Evolutionary conservation across 2,888 invertebrate genomes (phyloP).

Genomic region (Lasioglossum morio): DNA sequence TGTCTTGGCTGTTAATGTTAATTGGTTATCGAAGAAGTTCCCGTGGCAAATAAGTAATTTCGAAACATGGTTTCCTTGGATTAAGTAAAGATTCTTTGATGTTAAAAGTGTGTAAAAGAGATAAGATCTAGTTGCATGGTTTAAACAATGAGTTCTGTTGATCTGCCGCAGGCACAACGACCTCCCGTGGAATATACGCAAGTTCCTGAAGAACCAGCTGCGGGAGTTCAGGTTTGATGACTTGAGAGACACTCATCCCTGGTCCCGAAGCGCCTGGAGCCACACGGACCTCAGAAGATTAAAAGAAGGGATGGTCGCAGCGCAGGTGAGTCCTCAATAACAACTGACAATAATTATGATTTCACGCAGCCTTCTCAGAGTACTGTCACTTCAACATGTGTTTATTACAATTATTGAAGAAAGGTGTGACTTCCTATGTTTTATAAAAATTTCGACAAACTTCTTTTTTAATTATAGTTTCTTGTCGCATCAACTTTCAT

Average conservation of each 20-base stretch:
- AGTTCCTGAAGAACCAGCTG: constrained; percentile 95
- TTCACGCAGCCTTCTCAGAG: too few species aligned
- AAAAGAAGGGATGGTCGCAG: constrained; percentile 90
- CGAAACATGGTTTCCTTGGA: background rate
- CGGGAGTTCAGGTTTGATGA: constrained; percentile 92
- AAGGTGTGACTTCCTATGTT: background rate
- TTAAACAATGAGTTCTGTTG: constrained; percentile 1
- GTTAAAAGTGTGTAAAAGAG: background rate
- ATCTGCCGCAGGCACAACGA: constrained; percentile 91
- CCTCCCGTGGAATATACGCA: constrained; percentile 95
- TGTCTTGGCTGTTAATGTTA: background rate
- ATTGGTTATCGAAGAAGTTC: background rate
- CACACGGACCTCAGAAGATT: constrained; percentile 92
- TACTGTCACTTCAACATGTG: background rate
- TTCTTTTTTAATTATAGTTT: too few species aligned
- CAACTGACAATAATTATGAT: constrained; percentile 15
- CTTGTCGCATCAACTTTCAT: too few species aligned
- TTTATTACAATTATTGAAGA: background rate
- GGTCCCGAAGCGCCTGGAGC: constrained; percentile 91
- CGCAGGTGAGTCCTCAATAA: constrained; percentile 88
- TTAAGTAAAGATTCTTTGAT: background rate
- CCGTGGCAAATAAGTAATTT: background rate
- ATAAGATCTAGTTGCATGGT: background rate
- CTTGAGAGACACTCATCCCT: constrained; percentile 89
- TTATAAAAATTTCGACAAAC: too few species aligned